phyloP scores from a whole-genome alignment of 2,797 vertebrate genomes.

The Pantherophis alleghaniensis region DNA sequence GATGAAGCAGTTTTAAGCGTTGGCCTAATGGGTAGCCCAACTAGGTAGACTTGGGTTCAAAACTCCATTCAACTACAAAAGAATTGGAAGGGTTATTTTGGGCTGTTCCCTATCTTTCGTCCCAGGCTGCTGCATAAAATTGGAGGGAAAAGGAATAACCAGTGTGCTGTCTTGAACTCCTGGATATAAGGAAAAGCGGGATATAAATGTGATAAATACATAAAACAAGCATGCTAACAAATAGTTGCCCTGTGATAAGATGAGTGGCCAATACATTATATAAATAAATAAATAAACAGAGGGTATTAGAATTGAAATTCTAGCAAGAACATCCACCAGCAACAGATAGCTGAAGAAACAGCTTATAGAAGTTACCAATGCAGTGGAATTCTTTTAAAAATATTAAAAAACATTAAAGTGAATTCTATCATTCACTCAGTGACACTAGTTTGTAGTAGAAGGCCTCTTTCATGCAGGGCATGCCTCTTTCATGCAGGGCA shows the following conservation, averaged over 20 bases:
- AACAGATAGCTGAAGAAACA: neutral
- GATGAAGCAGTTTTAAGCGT: neutral
- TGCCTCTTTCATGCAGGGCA: neutral
- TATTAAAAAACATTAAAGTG: neutral
- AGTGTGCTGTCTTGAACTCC: neutral
- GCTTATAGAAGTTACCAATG: neutral
- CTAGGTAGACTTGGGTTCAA: neutral
- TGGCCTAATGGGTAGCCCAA: neutral
- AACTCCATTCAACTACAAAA: neutral
- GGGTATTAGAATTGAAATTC: neutral
- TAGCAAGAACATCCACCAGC: neutral
- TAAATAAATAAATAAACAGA: neutral
- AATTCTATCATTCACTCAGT: neutral
- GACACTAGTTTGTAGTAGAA: neutral
- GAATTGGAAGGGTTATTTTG: neutral
- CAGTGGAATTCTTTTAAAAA: neutral
- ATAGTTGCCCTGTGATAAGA: neutral
- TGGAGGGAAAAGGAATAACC: neutral
- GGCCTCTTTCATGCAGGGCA: neutral
- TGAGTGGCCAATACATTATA: neutral
- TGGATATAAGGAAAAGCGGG: neutral
- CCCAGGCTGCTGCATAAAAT: neutral
- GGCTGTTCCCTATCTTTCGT: neutral
- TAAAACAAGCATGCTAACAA: neutral
- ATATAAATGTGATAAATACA: neutral